Base-by-base conservation (phyloP, 2,113 vertebrate genomes). In the Leucopsar rothschildi region DNA sequence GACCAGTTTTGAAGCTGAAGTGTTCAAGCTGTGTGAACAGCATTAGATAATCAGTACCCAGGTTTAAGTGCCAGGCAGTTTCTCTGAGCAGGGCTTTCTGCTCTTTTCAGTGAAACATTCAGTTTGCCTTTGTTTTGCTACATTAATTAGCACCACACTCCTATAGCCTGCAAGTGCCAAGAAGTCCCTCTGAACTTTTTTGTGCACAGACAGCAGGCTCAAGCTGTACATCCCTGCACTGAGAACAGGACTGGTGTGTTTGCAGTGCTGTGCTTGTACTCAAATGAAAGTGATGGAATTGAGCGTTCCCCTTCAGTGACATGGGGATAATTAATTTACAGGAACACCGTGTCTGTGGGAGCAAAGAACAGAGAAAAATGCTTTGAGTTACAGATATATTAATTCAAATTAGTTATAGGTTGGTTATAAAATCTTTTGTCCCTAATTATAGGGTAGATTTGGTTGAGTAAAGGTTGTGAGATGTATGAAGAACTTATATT, bases 301-400 rank as follows among this genome's bases (percentile, higher is more conserved):
- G 37, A 83, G 55, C 25, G 7, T 53, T 69, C 17, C 27, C 35
- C 37, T 56, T 77, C 47, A 71, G 56, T 37, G 66, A 72, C 78
- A 15, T 13, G 29, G 57, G 37, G 17, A 31, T 64, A 35, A 68
- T 76, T 76, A 55, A 28, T 29, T 66, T 59, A 71, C 19, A 71
- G 53, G n/a, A 65, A 75, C 9, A 68, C 15, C 11, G 0, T 45
- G 72, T 52, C 65, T 52, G 42, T 4, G 2, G 37, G 42, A 95
- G 64, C n/a, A 61, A 82, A 86, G 45, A 0, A 0, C n/a, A 44
- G 37, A 37, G 25, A 31, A 1, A 2, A 61, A 25, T 73, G 29
- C 42, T 94, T 78, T 68, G 37, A 61, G 40, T 86, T 83, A 81
- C 2, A 4, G 47, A 42, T 66, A n/a, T 4, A 69, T 73, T 70